Percentiles rank a stretch among this genome's conserved stretches.
phyloP scores from a whole-genome alignment of 2,797 vertebrate genomes.

The Crenuchus spilurus region DNA sequence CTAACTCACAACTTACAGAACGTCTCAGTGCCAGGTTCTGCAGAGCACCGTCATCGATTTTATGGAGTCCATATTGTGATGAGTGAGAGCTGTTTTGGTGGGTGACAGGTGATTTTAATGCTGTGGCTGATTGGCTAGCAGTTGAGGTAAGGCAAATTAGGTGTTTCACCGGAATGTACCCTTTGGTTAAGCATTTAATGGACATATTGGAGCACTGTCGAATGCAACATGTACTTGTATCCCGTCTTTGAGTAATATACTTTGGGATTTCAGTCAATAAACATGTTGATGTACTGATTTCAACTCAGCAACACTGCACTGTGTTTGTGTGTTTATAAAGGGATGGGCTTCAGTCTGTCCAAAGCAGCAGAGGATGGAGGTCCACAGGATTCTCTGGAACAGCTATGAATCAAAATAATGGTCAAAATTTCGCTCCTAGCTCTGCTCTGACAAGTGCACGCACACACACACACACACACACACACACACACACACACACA shows the following conservation, averaged over 20 bases:
- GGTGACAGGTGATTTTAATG: no score
- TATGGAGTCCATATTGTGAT: no score
- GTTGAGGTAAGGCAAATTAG: no score
- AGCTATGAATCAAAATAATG: slow-evolving; percentile 40
- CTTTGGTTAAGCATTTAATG: no score
- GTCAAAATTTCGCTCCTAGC: slow-evolving; percentile 1
- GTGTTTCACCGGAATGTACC: no score
- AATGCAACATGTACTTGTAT: neutral
- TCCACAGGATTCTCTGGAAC: neutral
- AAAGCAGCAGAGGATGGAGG: neutral
- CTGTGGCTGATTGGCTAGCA: no score
- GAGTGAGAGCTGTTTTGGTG: no score
- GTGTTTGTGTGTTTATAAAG: neutral
- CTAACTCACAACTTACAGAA: no score
- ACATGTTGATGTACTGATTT: neutral
- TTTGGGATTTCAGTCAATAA: neutral
- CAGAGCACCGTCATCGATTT: no score
- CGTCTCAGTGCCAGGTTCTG: no score
- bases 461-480: neutral
- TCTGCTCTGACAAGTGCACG: neutral
- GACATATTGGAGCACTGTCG: no score
- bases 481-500: slow-evolving; percentile 3
- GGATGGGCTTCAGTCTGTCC: neutral
- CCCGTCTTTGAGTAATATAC: neutral
- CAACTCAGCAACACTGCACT: neutral